These are phyloP conservation scores for Harpagus bidentatus DNA, from an alignment of 2,113 vertebrate species.

Conservation along the genomic window DNA sequence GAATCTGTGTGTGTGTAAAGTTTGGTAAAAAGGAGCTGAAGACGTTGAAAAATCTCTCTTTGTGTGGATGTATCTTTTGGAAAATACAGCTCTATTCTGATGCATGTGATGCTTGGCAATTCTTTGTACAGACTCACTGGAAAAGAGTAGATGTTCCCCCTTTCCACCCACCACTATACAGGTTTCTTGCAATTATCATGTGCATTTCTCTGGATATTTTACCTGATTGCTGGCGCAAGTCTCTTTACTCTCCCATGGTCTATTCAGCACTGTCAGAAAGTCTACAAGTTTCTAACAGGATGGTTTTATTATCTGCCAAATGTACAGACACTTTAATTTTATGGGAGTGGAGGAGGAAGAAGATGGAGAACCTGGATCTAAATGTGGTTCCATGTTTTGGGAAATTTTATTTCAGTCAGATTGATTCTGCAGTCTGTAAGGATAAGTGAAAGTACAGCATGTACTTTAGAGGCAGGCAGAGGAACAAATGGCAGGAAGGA, in stretches of 20 bases:
- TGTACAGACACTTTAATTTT: background rate
- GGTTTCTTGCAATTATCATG: background rate
- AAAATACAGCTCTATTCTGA: background rate
- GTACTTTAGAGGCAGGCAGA: background rate
- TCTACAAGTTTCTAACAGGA: background rate
- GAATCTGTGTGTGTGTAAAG: background rate
- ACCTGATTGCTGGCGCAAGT: background rate
- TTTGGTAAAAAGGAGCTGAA: background rate
- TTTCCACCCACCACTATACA: background rate
- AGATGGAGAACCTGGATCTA: background rate
- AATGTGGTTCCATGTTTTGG: background rate
- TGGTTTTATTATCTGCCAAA: background rate
- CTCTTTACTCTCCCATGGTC: background rate
- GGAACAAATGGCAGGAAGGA: background rate
- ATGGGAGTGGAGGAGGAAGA: background rate
- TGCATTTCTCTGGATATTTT: background rate
- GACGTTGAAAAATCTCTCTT: background rate
- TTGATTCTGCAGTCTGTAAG: background rate
- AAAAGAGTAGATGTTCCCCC: background rate
- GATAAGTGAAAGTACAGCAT: background rate
- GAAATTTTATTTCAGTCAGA: background rate
- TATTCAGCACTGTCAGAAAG: background rate
- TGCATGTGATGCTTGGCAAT: background rate
- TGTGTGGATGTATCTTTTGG: background rate
- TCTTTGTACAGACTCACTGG: background rate